Evolutionary conservation across 1,140 invertebrate species (phyloP), one percentile per base, ranked within the genome.

Genomic region (Cherax destructor): DNA sequence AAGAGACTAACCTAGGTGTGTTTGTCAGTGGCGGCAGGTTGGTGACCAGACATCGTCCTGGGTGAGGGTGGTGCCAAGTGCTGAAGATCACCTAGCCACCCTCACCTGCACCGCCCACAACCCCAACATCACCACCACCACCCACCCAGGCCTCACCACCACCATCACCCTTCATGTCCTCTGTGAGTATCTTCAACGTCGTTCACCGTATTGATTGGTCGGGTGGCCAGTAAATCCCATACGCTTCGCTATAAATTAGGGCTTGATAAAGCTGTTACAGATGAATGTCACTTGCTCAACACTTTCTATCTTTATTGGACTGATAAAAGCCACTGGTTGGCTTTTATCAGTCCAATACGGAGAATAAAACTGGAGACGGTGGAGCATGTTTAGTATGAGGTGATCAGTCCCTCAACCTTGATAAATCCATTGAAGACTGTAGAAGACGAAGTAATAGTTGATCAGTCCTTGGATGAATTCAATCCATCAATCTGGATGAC

Each of bases 81-180:
- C 85, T 4, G 85, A 74, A 52, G 97, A 98, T 94, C 96, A 98
- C 1, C 96, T 97, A 93, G 96, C 97, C 0, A 96, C 97, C 92
- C 95, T 98, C 41, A 97, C 97, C n/a, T 98, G 98, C 95, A 96
- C 96, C 93, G 97, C 97, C 6, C 96, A 96, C 47, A 98, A 98
- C 94, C 98, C 98, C 94, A 96, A 97, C 88, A 95, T 96, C 93
- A 97, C 98, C 98, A 96, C 97, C 88, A 95, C 96, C 93, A 97
- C 97, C 21, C 95, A 96, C 72, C 96, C 97, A 72, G 95, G 97
- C 41, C 96, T 97, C 80, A 96, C 97, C 41, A 97, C 85, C 76
- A 16, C 97, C 47, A 96, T 98, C 41, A 97, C 97, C 93, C 95
- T 98, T 84, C 97, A 98, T 94, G 98, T 98, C 97, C 97, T 97